These are phyloP conservation scores for Oenanthe oenanthe DNA, from an alignment of 2,113 vertebrate genomes.

Conservation along the genomic window DNA sequence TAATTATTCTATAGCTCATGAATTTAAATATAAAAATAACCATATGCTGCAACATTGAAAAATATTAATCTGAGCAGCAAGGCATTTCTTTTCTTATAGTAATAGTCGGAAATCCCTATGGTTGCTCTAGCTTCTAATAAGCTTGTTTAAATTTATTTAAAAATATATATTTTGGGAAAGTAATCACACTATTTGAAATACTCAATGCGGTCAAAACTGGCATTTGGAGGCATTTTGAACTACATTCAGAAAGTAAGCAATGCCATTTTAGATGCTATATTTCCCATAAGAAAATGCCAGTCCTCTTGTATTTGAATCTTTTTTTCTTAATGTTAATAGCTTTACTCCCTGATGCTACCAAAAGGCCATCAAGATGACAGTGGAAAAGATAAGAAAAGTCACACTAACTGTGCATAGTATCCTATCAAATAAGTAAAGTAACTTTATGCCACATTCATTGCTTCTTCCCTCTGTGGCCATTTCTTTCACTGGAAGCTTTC, in stretches of 20 bases:
- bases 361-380: not conserved
- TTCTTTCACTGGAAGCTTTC: not conserved
- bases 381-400: not conserved
- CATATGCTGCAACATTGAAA: not conserved
- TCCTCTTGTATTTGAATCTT: not conserved
- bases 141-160: not conserved
- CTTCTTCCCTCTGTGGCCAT: not conserved
- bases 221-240: not conserved
- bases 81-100: not conserved
- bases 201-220: not conserved
- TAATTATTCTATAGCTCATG: not conserved
- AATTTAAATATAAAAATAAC: not conserved
- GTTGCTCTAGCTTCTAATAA: not conserved
- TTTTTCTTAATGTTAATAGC: not conserved
- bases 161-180: not conserved
- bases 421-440: not conserved
- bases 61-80: not conserved
- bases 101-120: not conserved
- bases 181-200: not conserved
- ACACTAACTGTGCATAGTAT: not conserved
- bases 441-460: not conserved
- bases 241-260: not conserved
- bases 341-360: not conserved
- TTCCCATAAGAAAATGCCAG: not conserved
- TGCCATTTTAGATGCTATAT: not conserved